These are phyloP conservation scores for Bryconaethiops microstoma DNA, from an alignment of 2,797 vertebrate genomes.

Conservation along the genomic window DNA sequence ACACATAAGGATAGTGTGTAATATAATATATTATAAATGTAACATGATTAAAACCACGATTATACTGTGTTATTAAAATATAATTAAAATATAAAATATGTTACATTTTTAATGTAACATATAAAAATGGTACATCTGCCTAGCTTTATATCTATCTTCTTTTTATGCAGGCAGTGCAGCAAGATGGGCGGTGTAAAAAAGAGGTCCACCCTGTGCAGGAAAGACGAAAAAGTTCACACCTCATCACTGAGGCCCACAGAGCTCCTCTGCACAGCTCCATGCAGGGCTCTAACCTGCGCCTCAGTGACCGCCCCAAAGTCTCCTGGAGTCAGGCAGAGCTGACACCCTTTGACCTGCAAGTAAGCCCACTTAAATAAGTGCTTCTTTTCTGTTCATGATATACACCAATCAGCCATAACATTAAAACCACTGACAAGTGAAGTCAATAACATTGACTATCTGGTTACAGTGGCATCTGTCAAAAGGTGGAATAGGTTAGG, in stretches of 20 bases:
- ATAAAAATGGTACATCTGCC: background rate
- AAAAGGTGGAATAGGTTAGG: too few species aligned
- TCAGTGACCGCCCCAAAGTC: slow-evolving; percentile 39
- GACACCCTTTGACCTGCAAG: slow-evolving; percentile 56
- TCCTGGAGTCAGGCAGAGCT: slow-evolving; percentile 60
- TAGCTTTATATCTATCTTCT: background rate
- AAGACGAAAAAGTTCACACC: slow-evolving; percentile 37
- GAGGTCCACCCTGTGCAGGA: slow-evolving; percentile 45
- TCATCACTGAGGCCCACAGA: slow-evolving; percentile 44
- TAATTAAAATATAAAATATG: too few species aligned
- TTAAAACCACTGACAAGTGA: too few species aligned
- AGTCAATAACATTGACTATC: too few species aligned
- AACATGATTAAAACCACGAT: too few species aligned
- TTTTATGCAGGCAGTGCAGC: slow-evolving; percentile 37
- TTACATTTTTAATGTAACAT: too few species aligned
- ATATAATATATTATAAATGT: too few species aligned
- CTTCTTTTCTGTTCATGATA: background rate
- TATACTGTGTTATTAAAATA: too few species aligned
- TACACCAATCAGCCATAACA: too few species aligned
- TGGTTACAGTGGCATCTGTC: too few species aligned
- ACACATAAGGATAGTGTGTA: too few species aligned
- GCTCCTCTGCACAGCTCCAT: slow-evolving; percentile 43
- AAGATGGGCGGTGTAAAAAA: slow-evolving; percentile 34
- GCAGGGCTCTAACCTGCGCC: slow-evolving; percentile 41
- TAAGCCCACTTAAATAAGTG: background rate